Evolutionary conservation across 1,140 invertebrate species (phyloP).

Genomic region (Watersipora subatra): DNA sequence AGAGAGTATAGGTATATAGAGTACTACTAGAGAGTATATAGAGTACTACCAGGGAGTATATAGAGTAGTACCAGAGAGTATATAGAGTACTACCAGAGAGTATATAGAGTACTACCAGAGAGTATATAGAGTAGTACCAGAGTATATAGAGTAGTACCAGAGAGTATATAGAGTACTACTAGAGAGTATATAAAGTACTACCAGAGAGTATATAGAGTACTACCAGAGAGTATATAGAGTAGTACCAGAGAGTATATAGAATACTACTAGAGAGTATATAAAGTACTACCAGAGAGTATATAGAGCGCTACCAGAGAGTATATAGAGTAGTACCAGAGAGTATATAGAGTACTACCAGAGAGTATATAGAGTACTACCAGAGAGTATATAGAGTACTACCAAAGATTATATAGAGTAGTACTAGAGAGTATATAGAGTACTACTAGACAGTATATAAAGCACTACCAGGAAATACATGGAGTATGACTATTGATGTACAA

Average conservation of each 20-base stretch:
- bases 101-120: conserved; percentile 2
- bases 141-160: not conserved
- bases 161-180: conserved; percentile 3
- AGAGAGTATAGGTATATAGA: too few species aligned
- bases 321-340: not conserved
- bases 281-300: too few species aligned
- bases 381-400: not conserved
- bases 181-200: not conserved
- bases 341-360: too few species aligned
- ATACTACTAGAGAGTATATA: too few species aligned
- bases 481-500: not conserved
- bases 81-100: too few species aligned
- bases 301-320: too few species aligned
- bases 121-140: not conserved
- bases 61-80: not conserved
- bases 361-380: conserved; percentile 3
- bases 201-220: not conserved
- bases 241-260: not conserved
- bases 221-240: conserved; percentile 3
- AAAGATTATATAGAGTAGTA: not conserved
- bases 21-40: too few species aligned
- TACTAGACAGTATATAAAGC: not conserved
- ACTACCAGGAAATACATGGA: not conserved
- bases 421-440: conserved; percentile 4
- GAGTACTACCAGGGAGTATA: too few species aligned